Conservation (phyloP, 2,797 vertebrate species). For the Neopelma chrysocephalum region DNA sequence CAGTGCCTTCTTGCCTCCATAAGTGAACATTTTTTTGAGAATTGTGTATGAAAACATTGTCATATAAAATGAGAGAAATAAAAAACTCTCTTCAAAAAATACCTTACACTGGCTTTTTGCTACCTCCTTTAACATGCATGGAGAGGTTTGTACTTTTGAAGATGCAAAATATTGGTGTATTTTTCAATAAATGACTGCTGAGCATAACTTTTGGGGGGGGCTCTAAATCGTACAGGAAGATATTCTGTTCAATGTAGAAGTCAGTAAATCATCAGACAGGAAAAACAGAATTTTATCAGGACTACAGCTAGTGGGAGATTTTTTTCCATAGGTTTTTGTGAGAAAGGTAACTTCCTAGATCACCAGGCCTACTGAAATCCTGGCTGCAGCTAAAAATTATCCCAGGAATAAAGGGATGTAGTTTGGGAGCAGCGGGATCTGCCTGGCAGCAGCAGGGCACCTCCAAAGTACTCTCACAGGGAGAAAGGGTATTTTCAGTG, state of each 20-base stretch:
- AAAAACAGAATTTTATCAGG: not conserved
- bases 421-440: not conserved
- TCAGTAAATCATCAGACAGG: not conserved
- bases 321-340: not conserved
- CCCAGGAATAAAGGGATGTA: accelerated
- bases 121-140: not conserved
- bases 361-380: not conserved
- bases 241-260: not conserved
- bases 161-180: no score
- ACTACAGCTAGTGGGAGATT: no score
- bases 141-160: not conserved
- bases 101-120: not conserved
- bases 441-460: not conserved
- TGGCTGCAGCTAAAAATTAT: not conserved
- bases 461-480: not conserved
- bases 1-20: not conserved
- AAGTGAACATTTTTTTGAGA: not conserved
- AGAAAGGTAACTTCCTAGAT: not conserved
- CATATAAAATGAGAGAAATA: not conserved
- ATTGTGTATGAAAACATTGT: not conserved
- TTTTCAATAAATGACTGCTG: not conserved
- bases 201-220: not conserved
- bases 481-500: not conserved
- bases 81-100: not conserved
- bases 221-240: not conserved